Base-by-base conservation (phyloP, 2,888 invertebrate genomes). In the Pheosia gnoma region DNA sequence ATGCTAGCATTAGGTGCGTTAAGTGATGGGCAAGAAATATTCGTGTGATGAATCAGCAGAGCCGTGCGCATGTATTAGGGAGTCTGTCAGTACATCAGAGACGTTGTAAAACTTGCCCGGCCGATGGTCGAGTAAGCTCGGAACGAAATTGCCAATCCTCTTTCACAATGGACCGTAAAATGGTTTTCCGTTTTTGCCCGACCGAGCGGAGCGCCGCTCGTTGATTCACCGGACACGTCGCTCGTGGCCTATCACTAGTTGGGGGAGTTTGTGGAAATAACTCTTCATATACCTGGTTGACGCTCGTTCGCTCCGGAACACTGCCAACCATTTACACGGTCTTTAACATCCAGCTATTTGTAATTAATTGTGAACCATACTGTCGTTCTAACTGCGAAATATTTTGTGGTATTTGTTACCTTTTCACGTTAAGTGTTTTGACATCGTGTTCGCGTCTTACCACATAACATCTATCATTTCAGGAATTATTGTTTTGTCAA, bases 131-230 rank as follows among this genome's bases (percentile, higher is more conserved):
- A 88, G 88, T 92, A 88, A 91, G 89, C 89, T 88, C 84, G 82
- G 86, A 88, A 87, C 90, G 89, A 91, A 93, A 93, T 93, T 93
- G 93, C 90, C 93, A 93, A 93, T 93, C 92, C 93, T 89, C 90
- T 89, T 91, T 88, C 91, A 93, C 93, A 93, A 93, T 93, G 92
- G 90, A 92, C 90, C 93, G 93, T 93, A 93, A 93, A 93, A 93
- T 93, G 92, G 92, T 91, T 91, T 93, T 88, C 92, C 93, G 92
- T 93, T 93, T 93, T 93, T 93, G 89, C 89, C 87, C 89, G 90
- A 86, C 88, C 90, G 86, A 89, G 88, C 91, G 90, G 78, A 89
- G 90, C 88, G 83, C 80, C 83, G 81, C 89, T 91, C 90, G 90
- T 91, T 92, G 91, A 89, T 88, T 91, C 90, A 87, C 90, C 87